Conservation (phyloP, 1,140 invertebrate genomes). For the Pteromalus puparum region DNA sequence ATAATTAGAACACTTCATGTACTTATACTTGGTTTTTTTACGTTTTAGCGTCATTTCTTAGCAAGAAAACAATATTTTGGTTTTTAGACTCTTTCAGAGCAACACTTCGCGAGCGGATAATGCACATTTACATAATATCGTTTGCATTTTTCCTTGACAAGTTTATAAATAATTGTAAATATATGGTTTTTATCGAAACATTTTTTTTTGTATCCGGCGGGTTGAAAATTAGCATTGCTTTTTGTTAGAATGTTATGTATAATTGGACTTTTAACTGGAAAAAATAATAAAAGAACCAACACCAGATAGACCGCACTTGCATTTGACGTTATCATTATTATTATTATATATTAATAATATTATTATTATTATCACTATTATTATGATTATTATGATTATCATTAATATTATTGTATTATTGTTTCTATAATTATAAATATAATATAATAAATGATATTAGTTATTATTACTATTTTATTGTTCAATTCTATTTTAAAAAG, state of each 20-base stretch:
- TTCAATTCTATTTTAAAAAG: slow-evolving; percentile 30
- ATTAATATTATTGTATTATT: too few relatives aligned
- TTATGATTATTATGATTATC: slow-evolving; percentile 17
- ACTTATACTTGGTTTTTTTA: neutral
- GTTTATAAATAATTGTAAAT: slow-evolving; percentile 46
- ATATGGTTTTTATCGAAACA: slow-evolving; percentile 11
- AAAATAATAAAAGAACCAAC: slow-evolving; percentile 70
- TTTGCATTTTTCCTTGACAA: neutral
- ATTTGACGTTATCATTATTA: slow-evolving; percentile 40
- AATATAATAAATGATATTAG: slow-evolving; percentile 38
- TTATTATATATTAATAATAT: slow-evolving; percentile 32
- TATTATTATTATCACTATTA: slow-evolving; percentile 21
- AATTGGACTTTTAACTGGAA: slow-evolving; percentile 56
- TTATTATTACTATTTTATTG: slow-evolving; percentile 50
- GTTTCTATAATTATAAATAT: slow-evolving; percentile 6
- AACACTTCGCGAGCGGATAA: slow-evolving; percentile 22
- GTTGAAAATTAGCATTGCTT: slow-evolving; percentile 33
- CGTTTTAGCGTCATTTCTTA: neutral
- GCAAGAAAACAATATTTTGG: slow-evolving; percentile 5
- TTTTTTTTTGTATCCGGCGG: slow-evolving; percentile 20
- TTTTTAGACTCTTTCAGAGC: slow-evolving; percentile 40
- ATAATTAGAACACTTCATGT: slow-evolving; percentile 12
- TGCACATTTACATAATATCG: slow-evolving; percentile 20
- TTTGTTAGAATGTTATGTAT: slow-evolving; percentile 68
- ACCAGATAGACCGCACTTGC: slow-evolving; percentile 69